These are phyloP conservation scores for Phaonia tiefii DNA, from an alignment of 2,888 invertebrate species.

Conservation along the genomic window DNA sequence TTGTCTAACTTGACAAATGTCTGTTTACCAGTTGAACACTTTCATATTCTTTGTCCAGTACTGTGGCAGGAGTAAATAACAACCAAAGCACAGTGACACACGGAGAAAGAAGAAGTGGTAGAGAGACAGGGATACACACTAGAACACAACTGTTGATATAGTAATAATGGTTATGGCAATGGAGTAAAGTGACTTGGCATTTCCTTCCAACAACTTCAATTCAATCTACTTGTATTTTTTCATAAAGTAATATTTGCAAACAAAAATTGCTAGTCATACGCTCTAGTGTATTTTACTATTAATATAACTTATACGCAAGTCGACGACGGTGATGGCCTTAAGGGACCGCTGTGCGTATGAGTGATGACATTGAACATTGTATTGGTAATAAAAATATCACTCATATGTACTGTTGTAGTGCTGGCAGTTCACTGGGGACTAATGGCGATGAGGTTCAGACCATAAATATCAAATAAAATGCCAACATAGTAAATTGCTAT, in stretches of 20 bases:
- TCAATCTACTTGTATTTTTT: background rate
- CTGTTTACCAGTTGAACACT: slow-evolving; percentile 54
- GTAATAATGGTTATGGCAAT: too few species aligned
- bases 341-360: slow-evolving; percentile 50
- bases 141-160: too few species aligned
- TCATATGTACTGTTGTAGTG: slow-evolving; percentile 20
- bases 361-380: slow-evolving; percentile 32
- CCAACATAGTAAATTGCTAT: slow-evolving; percentile 21
- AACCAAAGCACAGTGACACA: background rate
- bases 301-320: too few species aligned
- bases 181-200: background rate
- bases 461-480: slow-evolving; percentile 38
- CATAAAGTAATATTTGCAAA: background rate
- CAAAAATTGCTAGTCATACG: too few species aligned
- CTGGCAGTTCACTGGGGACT: slow-evolving; percentile 2
- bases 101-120: background rate
- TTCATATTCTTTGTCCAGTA: slow-evolving; percentile 4
- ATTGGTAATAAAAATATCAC: slow-evolving; percentile 44
- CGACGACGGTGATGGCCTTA: background rate
- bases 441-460: background rate
- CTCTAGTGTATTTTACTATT: background rate
- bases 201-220: slow-evolving; percentile 12
- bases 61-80: background rate
- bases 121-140: too few species aligned
- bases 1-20: slow-evolving; percentile 44